These are phyloP conservation scores for Sigmodon hispidus DNA, from an alignment of 2,113 vertebrate species.

Conservation along the genomic window DNA sequence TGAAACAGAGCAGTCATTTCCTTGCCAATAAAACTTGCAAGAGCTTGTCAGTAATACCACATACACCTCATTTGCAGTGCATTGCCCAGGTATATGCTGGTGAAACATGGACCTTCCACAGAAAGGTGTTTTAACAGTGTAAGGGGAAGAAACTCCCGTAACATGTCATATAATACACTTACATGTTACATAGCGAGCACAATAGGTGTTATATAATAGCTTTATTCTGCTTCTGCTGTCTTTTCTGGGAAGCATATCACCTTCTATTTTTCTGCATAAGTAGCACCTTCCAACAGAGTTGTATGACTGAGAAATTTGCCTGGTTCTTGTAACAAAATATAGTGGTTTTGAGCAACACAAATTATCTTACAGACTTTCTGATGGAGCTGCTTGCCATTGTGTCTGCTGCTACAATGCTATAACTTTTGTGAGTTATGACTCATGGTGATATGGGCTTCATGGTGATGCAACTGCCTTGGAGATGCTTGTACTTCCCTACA, in stretches of 20 bases:
- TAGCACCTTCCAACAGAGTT: background rate
- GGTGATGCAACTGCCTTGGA: background rate
- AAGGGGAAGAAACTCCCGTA: background rate
- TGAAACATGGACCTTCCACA: background rate
- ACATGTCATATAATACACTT: background rate
- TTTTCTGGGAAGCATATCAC: slow-evolving; percentile 26
- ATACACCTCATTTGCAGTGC: background rate
- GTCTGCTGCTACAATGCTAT: background rate
- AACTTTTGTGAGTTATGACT: background rate
- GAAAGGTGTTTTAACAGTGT: background rate
- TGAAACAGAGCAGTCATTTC: background rate
- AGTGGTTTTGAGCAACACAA: background rate
- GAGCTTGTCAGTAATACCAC: background rate
- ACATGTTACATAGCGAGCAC: background rate
- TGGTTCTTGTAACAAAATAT: background rate
- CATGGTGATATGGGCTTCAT: background rate
- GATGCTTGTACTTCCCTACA: too few species aligned
- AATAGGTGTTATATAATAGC: background rate
- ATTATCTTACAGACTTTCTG: background rate
- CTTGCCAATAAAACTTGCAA: background rate
- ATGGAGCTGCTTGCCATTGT: background rate
- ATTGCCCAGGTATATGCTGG: background rate
- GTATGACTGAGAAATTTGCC: background rate
- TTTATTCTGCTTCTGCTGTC: background rate
- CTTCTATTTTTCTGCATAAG: background rate